Base-by-base conservation (phyloP, 2,113 vertebrate genomes). In the Saccopteryx bilineata region DNA sequence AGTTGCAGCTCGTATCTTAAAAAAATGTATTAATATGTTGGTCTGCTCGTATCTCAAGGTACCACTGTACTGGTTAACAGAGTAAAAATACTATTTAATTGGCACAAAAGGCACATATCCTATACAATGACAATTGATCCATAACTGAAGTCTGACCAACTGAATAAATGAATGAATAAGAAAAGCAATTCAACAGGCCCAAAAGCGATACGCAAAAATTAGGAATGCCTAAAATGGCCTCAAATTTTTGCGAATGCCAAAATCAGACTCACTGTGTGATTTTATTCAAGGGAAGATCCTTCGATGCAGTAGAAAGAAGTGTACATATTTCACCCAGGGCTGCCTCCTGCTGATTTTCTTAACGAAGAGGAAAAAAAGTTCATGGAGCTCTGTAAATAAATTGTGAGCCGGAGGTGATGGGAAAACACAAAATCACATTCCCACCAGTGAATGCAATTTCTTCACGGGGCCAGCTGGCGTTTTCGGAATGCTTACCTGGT, bases 341-440 rank as follows among this genome's bases (percentile, higher is more conserved):
- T 83, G 46, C 94, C 75, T 87, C 61, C 0, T 2, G 84, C 72
- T 1, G 14, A 52, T 56, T 97, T 87, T 91, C 79, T 94, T 94
- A 92, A 94, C 85, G 74, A 88, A 93, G 63, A 96, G 63, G 26
- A 63, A 81, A 85, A 63, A 81, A 85, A 85, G 79, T 94, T 95
- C 79, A 75, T 6, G 13, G 18, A 89, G 87, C 82, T 81, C 79
- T 76, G 28, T 91, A 91, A 96, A 87, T 60, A 80, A 75, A 89
- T 50, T 28, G 11, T 75, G 76, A 31, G 24, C 72, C 33, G 86
- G 85, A 90, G 87, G 84, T 93, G 93, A 96, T 7, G 66, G 54
- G 39, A 71, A 50, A 87, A n/a, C 39, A 10, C 17, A 24, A 76
- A 71, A 19, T 71, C 39, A 0, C n/a, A 11, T n/a, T 18, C 60